Conservation (phyloP, 2,113 vertebrate genomes). For the Microtus ochrogaster region DNA sequence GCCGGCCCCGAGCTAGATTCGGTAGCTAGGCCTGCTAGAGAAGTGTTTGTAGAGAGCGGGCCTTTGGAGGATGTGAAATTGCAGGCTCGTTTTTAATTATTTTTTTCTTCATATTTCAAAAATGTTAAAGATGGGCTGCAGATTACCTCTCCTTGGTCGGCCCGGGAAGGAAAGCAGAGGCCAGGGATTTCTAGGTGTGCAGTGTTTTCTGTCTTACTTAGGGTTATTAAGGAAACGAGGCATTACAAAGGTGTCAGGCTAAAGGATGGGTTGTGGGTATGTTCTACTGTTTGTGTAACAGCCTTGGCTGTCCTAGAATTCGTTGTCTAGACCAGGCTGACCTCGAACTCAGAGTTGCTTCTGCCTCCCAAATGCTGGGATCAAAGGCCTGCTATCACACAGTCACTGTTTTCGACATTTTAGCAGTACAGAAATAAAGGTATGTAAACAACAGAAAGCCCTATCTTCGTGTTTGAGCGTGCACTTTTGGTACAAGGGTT, state of each 20-base stretch:
- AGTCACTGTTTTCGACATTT: conserved; percentile 23
- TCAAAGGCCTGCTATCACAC: not conserved
- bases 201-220: conserved; percentile 55
- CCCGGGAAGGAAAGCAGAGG: not conserved
- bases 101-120: not conserved
- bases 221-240: not conserved
- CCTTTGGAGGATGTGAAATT: conserved; percentile 12
- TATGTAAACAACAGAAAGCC: conserved; percentile 25
- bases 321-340: not conserved
- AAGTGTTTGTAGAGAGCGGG: conserved; percentile 33
- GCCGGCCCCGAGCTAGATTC: not conserved
- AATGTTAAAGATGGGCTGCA: not conserved
- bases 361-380: not conserved
- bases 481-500: conserved; percentile 1
- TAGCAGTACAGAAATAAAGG: conserved; percentile 49
- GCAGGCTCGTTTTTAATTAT: not conserved
- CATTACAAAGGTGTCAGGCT: conserved; percentile 40
- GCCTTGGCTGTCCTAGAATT: not conserved
- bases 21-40: not conserved
- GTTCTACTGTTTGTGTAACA: not conserved
- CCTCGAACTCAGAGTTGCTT: not conserved
- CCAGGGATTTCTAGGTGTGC: not conserved
- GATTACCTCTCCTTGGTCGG: not conserved
- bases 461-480: conserved; percentile 17
- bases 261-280: not conserved